Evolutionary conservation across 2,113 vertebrate species (phyloP), one percentile per base, ranked within the genome.

Genomic region (Oncorhynchus mykiss): DNA sequence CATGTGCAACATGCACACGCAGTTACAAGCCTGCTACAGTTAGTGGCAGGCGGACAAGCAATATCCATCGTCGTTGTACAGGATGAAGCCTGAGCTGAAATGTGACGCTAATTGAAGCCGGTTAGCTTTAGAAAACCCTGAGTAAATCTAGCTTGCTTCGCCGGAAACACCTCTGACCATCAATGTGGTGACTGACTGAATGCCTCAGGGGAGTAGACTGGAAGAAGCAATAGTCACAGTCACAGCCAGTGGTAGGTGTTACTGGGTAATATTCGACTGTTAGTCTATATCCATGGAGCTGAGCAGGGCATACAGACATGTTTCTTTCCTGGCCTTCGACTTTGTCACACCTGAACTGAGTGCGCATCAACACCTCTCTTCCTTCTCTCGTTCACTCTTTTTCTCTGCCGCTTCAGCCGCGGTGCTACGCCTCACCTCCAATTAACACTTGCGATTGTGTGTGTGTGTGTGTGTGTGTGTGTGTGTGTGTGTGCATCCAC

Each of bases 361-460:
- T 74, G 68, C 60, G 71, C 81, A 91, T 90, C 90, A 90, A 90
- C 90, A 92, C 89, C 86, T 91, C 71, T 6, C 67, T 87, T 71
- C 49, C 73, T 16, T 45, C 31, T 25, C 54, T 60, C 48, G 11
- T 16, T 22, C 49, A 60, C 20, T 72, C 49, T 60, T 70, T 75
- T 79, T 84, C 84, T 83, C 80, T 85, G 84, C 76, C 84, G 48
- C 84, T 85, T 57, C 74, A 88, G 59, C 59, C 59, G 18, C 59
- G 59, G n/a, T 22, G 76, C 87, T 71, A 57, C 20, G 71, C 75
- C 90, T 90, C 89, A 91, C 91, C 91, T 90, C 92, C 89, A 92
- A 94, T 93, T 93, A 93, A 92, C 91, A 92, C 91, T 88, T 86
- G 67, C 24, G 24, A 51, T 7, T 74, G 75, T 51, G 66, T 60